These are phyloP conservation scores for Cichlasoma orientale DNA, from an alignment of 2,797 vertebrate genomes.

Conservation along the genomic window DNA sequence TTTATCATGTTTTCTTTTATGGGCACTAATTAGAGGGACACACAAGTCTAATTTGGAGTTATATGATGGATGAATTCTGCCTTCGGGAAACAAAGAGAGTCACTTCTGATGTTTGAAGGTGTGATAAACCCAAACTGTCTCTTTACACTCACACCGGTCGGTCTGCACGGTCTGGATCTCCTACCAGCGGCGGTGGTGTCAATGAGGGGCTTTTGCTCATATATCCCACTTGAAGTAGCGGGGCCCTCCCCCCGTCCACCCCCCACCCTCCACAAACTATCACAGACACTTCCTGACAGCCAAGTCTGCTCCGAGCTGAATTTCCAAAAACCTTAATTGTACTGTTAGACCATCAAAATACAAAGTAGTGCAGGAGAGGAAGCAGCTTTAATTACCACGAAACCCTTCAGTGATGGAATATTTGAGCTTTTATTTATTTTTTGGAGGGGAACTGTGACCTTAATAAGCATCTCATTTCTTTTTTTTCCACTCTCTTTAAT, in stretches of 20 bases:
- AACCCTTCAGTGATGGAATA: not conserved
- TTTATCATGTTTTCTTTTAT: not conserved
- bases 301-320: conserved; percentile 22
- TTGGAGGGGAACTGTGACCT: not conserved
- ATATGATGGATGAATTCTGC: not conserved
- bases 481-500: no score
- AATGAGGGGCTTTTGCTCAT: conserved; percentile 29
- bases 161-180: conserved; percentile 17
- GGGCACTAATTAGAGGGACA: not conserved
- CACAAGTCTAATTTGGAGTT: not conserved
- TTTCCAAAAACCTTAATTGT: conserved; percentile 35
- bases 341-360: conserved; percentile 27
- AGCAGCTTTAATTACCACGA: conserved; percentile 21
- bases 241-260: not conserved
- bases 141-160: not conserved
- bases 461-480: no score
- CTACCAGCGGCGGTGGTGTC: conserved; percentile 18
- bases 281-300: conserved; percentile 7
- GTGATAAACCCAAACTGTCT: not conserved
- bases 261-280: not conserved
- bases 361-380: conserved; percentile 10
- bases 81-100: not conserved
- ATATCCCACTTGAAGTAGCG: conserved; percentile 30
- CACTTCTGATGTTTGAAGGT: not conserved
- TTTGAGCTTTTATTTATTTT: not conserved